These are phyloP conservation scores for Heterotis niloticus DNA, from an alignment of 2,113 vertebrate genomes.

Conservation along the genomic window DNA sequence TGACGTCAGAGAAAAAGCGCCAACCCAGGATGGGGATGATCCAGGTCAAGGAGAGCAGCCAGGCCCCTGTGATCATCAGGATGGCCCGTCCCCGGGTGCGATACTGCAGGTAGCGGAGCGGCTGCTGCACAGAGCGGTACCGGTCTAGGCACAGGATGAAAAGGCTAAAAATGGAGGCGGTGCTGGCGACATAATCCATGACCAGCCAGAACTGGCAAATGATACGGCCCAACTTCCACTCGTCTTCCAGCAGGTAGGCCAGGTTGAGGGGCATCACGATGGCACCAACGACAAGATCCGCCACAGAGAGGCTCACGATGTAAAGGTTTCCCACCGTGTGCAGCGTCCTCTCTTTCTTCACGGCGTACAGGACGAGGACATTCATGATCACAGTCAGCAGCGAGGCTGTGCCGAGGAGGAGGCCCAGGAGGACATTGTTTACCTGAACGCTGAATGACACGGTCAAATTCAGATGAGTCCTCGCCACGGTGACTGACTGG, in stretches of 20 bases:
- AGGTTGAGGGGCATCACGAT: constrained; percentile 90
- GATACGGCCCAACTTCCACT: constrained; percentile 72
- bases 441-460: constrained; percentile 44
- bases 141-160: constrained; percentile 88
- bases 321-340: constrained; percentile 92
- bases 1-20: constrained; percentile 61
- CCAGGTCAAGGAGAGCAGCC: constrained; percentile 86
- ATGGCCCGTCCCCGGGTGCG: constrained; percentile 80
- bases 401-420: constrained; percentile 75
- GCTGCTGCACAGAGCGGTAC: constrained; percentile 86
- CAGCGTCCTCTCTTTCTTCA: constrained; percentile 80
- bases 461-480: constrained; percentile 43
- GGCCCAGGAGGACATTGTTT: constrained; percentile 62
- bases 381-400: constrained; percentile 84
- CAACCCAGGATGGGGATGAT: constrained; percentile 87
- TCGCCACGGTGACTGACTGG: constrained; percentile 53
- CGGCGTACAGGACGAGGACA: constrained; percentile 80
- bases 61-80: constrained; percentile 73
- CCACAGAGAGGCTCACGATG: constrained; percentile 86
- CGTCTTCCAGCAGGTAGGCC: constrained; percentile 69
- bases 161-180: constrained; percentile 89
- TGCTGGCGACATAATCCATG: constrained; percentile 96
- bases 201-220: constrained; percentile 92
- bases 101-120: constrained; percentile 79
- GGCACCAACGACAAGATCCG: constrained; percentile 84